These are phyloP conservation scores for Schizaphis graminum DNA, from an alignment of 2,888 invertebrate genomes.

Conservation along the genomic window DNA sequence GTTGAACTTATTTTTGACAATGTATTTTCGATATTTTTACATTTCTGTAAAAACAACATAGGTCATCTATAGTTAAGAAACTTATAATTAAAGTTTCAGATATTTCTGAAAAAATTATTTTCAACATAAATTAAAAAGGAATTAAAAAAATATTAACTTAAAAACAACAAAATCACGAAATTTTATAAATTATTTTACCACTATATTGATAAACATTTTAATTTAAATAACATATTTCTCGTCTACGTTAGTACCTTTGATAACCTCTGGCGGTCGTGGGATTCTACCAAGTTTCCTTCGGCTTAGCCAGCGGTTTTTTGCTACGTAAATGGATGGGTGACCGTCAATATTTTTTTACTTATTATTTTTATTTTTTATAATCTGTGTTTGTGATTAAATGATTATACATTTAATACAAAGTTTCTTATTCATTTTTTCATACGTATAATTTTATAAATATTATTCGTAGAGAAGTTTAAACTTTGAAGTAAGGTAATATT, in stretches of 20 bases:
- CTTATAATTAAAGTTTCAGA: not conserved
- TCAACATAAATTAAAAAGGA: not conserved
- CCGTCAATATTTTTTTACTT: no score
- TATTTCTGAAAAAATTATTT: not conserved
- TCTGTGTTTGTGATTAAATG: no score
- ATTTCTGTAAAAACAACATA: not conserved
- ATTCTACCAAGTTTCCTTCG: no score
- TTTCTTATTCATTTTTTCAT: not conserved
- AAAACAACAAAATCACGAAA: no score
- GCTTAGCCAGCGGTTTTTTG: no score
- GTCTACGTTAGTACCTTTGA: not conserved
- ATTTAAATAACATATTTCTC: not conserved
- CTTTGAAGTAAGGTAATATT: not conserved
- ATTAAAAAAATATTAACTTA: not conserved
- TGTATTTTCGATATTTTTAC: not conserved
- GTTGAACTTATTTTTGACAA: not conserved
- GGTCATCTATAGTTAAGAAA: not conserved
- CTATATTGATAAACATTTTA: no score
- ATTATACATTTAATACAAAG: not conserved
- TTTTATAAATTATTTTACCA: no score
- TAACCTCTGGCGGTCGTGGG: not conserved
- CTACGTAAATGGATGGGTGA: no score
- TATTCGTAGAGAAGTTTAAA: not conserved
- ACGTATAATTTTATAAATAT: not conserved
- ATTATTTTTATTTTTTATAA: no score